Base-by-base conservation (phyloP, 2,888 invertebrate species). In the Danaus chrysippus region DNA sequence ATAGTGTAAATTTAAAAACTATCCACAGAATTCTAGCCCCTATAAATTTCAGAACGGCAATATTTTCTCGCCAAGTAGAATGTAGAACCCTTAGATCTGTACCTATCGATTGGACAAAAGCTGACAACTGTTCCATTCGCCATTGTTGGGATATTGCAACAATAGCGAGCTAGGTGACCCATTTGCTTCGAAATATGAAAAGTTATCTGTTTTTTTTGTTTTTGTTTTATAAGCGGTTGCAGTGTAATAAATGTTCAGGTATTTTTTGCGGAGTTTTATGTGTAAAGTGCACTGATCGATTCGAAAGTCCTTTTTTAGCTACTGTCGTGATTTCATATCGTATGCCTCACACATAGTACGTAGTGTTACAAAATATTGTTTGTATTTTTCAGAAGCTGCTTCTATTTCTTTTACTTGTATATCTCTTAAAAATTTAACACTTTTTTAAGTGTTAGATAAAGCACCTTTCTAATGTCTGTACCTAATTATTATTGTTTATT, bases 91-190 rank as follows among this genome's bases (percentile, higher is more conserved):
- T 79, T 78, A 81, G 81, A 86, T 82, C 78, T 82, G 78, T 77
- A 75, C 79, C 78, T 74, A 85, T 84, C 79, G 81, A 81, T 81
- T 73, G 81, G 81, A 86, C 84, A 85, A 86, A 82, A 70, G 71
- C 76, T 79, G 82, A 82, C 85, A 81, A 78, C 83, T 78, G 82
- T 78, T 79, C 81, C 79, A 77, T 84, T 83, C 76, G 70, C 70
- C 82, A 83, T 87, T 86, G 85, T 85, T 77, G 76, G 67, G 66
- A 64, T 68, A 68, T 67, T 65, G 70, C 73, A 76, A 81, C 78
- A 78, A 80, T 78, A 70, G 73, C 61, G 15, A 44, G 56, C 63
- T 67, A 65, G 71, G 68, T 78, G 79, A 78, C 80, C 79, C 66
- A 76, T 77, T 79, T 79, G 74, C 71, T 71, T 70, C 71, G 72